Evolutionary conservation across 2,888 invertebrate species (phyloP), one percentile per base, ranked within the genome.

Genomic region (Orgyia antiqua): DNA sequence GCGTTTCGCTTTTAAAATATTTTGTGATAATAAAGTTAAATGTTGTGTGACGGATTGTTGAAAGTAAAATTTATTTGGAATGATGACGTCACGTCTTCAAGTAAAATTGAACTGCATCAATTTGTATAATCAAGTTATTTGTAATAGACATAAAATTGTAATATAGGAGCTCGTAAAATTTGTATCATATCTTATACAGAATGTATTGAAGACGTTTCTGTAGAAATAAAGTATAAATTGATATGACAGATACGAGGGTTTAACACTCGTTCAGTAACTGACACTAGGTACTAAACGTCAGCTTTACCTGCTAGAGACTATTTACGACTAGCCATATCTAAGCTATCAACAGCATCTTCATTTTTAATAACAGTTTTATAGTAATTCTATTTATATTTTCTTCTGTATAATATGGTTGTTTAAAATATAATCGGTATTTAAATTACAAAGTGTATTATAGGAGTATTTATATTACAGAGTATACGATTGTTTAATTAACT

Each of bases 1-100:
- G 44, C 34, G 54, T 62, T 62, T 57, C 38, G 51, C 58, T 62
- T 64, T 68, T 60, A 41, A 49, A 45, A 51, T 49, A 36, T 51
- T 53, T 38, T 31, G 19, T 29, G 24, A 35, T 44, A 43, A 46
- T 41, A 44, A 42, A 42, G 30, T 24, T 39, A 26, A 43, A 55
- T 47, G 45, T 39, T 39, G 34, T 35, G 38, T 45, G 30, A 24
- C 40, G 26, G 13, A 27, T 35, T 46, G 32, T 45, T 34, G 23
- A 49, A 51, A 54, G 46, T 42, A 34, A 54, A 52, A 42, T 33
- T 42, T 29, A 26, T 42, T 36, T 40, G 25, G 45, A 48, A 45
- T 47, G 30, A 13, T 29, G 31, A 31, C 13, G 19, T 20, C 20
- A 10, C 10, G 4, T 7, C 29, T 30, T 24, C 29, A 17, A 31